These are phyloP conservation scores for Chrysolina americana DNA, from an alignment of 2,888 invertebrate genomes.

Conservation along the genomic window DNA sequence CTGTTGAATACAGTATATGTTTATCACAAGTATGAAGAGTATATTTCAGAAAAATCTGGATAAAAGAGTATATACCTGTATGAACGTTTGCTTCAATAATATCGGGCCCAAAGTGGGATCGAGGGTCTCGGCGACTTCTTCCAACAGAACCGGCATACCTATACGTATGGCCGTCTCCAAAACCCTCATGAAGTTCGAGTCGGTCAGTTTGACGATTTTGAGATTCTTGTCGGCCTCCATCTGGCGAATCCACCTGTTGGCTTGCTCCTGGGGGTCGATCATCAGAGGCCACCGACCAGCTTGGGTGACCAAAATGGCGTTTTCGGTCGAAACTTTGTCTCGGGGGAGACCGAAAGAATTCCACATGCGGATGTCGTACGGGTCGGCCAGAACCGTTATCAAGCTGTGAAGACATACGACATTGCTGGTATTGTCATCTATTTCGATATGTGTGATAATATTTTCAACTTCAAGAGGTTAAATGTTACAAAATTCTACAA, in stretches of 20 bases:
- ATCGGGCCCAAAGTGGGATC: slow-evolving; percentile 91
- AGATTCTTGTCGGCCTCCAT: slow-evolving; percentile 86
- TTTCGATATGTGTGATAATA: no score
- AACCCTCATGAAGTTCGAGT: slow-evolving; percentile 80
- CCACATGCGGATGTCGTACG: slow-evolving; percentile 91
- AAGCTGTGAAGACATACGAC: slow-evolving; percentile 76
- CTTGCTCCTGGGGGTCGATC: slow-evolving; percentile 97
- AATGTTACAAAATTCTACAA: no score
- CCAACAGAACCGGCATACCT: slow-evolving; percentile 88
- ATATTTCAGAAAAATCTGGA: no score
- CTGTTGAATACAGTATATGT: no score
- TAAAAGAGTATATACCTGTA: slow-evolving; percentile 71
- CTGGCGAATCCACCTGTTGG: slow-evolving; percentile 92
- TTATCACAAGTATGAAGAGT: no score
- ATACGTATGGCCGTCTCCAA: slow-evolving; percentile 88
- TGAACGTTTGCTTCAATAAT: slow-evolving; percentile 84
- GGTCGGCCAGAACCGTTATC: slow-evolving; percentile 82
- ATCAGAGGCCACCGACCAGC: slow-evolving; percentile 91
- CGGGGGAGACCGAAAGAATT: slow-evolving; percentile 90
- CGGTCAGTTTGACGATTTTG: slow-evolving; percentile 85
- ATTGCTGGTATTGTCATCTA: no score
- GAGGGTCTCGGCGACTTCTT: slow-evolving; percentile 89
- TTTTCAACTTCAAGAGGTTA: no score
- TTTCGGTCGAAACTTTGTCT: slow-evolving; percentile 91
- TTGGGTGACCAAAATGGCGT: slow-evolving; percentile 90